Base-by-base conservation (phyloP, 1,140 invertebrate genomes). In the Gonioctena quinquepunctata region DNA sequence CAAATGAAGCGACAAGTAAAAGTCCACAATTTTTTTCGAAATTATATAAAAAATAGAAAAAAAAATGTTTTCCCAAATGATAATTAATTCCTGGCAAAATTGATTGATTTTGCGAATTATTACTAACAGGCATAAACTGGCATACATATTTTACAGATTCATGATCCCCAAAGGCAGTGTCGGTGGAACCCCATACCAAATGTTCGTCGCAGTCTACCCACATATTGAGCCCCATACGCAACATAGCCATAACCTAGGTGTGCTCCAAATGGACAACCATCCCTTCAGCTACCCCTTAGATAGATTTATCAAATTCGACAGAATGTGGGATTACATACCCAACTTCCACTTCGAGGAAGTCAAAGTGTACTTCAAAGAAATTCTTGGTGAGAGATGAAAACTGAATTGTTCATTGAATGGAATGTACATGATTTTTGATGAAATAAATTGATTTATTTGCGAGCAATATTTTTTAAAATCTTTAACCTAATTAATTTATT, bases 151-250 rank as follows among this genome's bases (percentile, higher is more conserved):
- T 11, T 65, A 52, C 48, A 77, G 76, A 33, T 67, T 62, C 25
- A 83, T 92, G 69, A 77, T 93, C 69, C 91, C 92, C 21, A 90
- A 86, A 76, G 92, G 91, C 74, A 88, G 84, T 66, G 83, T 85
- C 68, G 87, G 86, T 68, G 91, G 92, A 71, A 85, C 87, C 78
- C 80, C 87, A 22, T 90, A 87, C 83, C 87, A 89, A 71, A 80
- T 93, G 66, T 90, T 87, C 82, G 87, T 91, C 11, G 85, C 89
- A 66, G 87, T 91, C 16, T 87, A 86, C 71, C 87, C 88, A 11
- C 21, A 25, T n/a, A n/a, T n/a, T n/a, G n/a, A n/a, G n/a, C n/a
- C n/a, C n/a, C n/a, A n/a, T n/a, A n/a, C n/a, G n/a, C n/a, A n/a
- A n/a, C n/a, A n/a, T n/a, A n/a, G n/a, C n/a, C n/a, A n/a, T n/a